Conservation (phyloP, 2,888 invertebrate species). For the Dasysyrphus albostriatus region DNA sequence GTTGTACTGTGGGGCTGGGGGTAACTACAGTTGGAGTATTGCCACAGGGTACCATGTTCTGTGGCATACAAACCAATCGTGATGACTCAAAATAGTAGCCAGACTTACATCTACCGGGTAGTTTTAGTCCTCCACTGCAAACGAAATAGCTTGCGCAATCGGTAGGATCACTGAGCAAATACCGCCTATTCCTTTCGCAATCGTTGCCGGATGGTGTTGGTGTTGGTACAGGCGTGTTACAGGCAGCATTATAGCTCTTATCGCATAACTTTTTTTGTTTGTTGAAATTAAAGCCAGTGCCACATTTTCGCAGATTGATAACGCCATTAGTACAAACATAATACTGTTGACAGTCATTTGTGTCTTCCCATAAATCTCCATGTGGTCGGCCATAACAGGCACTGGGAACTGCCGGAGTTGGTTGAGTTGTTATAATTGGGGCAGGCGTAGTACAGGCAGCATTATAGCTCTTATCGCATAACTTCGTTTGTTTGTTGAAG, state of each 20-base stretch:
- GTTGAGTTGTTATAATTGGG: too few relatives aligned
- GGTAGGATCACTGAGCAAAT: neutral
- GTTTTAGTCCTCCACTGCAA: neutral
- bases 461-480: neutral
- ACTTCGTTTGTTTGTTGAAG: neutral
- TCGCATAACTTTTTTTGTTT: neutral
- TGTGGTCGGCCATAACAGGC: neutral
- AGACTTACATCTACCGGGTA: neutral
- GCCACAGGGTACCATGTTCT: neutral
- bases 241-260: neutral
- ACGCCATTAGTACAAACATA: neutral
- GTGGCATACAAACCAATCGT: neutral
- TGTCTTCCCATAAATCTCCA: neutral
- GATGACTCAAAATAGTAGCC: conserved; percentile 8
- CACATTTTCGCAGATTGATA: neutral
- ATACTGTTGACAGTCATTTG: neutral
- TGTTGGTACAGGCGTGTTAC: neutral
- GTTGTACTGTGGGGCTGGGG: neutral
- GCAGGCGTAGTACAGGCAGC: neutral
- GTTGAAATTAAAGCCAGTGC: neutral
- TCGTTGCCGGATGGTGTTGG: neutral
- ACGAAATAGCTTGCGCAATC: conserved; percentile 7
- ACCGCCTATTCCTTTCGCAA: neutral
- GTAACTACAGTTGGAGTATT: neutral
- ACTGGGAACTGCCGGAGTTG: neutral